phyloP scores from a whole-genome alignment of 2,888 invertebrate genomes.

The Saturnia pavonia region DNA sequence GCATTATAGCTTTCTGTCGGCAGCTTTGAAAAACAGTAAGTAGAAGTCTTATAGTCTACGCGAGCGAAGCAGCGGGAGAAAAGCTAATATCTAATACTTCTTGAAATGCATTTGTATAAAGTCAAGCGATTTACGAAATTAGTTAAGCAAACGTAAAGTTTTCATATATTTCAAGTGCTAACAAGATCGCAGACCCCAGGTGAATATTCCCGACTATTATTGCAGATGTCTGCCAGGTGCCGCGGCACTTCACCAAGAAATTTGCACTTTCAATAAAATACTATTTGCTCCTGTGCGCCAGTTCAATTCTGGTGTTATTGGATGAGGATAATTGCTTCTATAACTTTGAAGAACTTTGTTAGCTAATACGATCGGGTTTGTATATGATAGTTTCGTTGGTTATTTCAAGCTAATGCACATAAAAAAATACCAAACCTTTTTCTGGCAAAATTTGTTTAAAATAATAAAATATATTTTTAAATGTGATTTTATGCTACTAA shows the following conservation, averaged over 20 bases:
- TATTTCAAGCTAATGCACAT: not conserved
- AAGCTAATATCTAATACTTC: not conserved
- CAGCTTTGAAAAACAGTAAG: too few species aligned
- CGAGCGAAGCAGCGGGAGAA: too few species aligned
- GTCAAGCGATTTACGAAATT: not conserved
- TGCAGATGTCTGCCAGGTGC: conserved; percentile 54
- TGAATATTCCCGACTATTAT: conserved; percentile 50
- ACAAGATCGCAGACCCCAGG: conserved; percentile 50
- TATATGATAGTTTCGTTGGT: not conserved
- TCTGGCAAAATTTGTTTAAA: too few species aligned
- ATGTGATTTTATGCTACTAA: too few species aligned
- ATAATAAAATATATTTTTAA: too few species aligned
- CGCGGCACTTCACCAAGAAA: conserved; percentile 31
- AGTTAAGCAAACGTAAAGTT: conserved; percentile 2
- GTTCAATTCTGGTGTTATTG: conserved; percentile 11
- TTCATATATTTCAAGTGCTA: conserved; percentile 38
- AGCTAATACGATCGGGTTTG: not conserved
- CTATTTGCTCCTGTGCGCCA: not conserved
- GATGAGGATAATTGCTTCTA: not conserved
- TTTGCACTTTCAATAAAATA: conserved; percentile 30
- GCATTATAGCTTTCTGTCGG: too few species aligned
- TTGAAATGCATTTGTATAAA: not conserved
- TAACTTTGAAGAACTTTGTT: conserved; percentile 5
- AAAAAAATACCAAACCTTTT: too few species aligned
- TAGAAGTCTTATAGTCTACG: too few species aligned